Base-by-base conservation (phyloP, 2,888 invertebrate genomes). In the Hedychridium roseum region DNA sequence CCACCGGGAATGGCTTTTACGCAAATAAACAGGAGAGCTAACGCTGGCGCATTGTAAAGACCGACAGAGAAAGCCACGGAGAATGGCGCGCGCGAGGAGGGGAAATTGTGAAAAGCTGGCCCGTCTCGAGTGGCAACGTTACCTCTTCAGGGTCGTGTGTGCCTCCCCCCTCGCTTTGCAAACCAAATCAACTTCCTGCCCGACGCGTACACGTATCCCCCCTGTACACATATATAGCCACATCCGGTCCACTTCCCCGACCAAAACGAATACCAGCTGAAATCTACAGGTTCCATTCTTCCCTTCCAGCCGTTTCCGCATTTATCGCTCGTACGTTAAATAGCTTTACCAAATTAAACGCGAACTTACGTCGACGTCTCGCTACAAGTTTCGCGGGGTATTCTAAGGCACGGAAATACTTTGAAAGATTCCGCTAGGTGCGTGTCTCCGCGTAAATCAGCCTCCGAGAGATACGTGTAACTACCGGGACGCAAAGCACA, bases 181-280 rank as follows among this genome's bases (percentile, higher is more conserved):
- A 57, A 39, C 57, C 57, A 56, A 54, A 57, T 57, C 56, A 41
- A 56, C 49, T 57, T 57, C 46, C 39, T 26, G 27, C 34, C 43
- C n/a, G n/a, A n/a, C n/a, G n/a, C n/a, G n/a, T n/a, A n/a, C n/a
- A n/a, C n/a, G n/a, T n/a, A n/a, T n/a, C n/a, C n/a, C n/a, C n/a
- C n/a, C n/a, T n/a, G n/a, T n/a, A n/a, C n/a, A 35, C 43, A 42
- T 32, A 41, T 36, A 53, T 45, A 55, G 32, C 36, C n/a, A 35
- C 44, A 44, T 44, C 43, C 48, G 43, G 54, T 44, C 43, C 34
- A 44, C 54, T 49, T 54, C 53, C 23, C 41, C 43, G 36, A 31
- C 49, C 44, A 53, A 54, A 54, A 53, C 53, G 44, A 53, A n/a
- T n/a, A n/a, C n/a, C n/a, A n/a, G n/a, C n/a, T n/a, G n/a, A n/a